Conservation (phyloP, 2,888 invertebrate species). For the Cantharis rufa region DNA sequence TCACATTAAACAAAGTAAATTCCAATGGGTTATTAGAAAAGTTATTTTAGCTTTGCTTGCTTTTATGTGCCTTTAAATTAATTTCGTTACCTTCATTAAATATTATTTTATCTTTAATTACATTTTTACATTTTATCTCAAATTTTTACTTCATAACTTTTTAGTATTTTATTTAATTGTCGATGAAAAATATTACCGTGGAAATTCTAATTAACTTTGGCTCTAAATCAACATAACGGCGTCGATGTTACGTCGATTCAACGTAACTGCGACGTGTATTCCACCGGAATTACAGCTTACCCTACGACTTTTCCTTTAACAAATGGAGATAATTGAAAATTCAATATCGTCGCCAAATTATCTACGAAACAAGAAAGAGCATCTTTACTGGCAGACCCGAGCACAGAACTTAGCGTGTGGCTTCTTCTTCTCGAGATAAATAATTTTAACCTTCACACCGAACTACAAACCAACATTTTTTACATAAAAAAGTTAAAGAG, state of each 20-base stretch:
- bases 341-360: too few species aligned
- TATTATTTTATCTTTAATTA: neutral
- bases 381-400: too few species aligned
- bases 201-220: neutral
- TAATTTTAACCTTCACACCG: neutral
- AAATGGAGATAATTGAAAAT: neutral
- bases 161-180: neutral
- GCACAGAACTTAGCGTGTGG: too few species aligned
- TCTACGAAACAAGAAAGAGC: too few species aligned
- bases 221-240: neutral
- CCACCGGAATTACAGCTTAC: neutral
- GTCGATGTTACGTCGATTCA: neutral
- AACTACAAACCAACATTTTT: neutral
- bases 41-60: neutral
- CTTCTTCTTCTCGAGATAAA: neutral
- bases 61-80: neutral
- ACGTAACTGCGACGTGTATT: neutral
- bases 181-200: neutral
- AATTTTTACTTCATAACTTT: neutral
- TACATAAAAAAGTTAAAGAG: neutral
- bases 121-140: neutral
- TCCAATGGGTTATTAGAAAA: neutral
- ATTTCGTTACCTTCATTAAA: neutral
- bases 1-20: neutral
- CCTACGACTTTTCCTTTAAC: neutral